A percentile compares a stretch with the other conserved stretches of the same genome.
Evolutionary conservation across 2,888 invertebrate species (phyloP).

Genomic region (Hedya salicella): DNA sequence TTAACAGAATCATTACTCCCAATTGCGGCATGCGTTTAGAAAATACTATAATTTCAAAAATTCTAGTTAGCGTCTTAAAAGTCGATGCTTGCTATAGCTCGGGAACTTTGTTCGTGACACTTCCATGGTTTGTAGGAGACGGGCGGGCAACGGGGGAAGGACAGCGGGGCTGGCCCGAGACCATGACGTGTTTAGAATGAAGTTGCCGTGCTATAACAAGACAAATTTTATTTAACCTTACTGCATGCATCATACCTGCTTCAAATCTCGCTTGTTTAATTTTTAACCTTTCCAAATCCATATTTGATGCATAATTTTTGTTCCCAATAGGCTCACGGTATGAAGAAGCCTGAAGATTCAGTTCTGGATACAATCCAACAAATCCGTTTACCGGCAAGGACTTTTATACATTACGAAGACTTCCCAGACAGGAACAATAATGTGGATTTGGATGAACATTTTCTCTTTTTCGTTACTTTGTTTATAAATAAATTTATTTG

Average conservation of each 20-base stretch:
- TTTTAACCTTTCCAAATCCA: constrained; percentile 70
- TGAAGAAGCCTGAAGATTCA: constrained; percentile 69
- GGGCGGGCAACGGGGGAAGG: too few relatives aligned
- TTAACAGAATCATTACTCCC: too few relatives aligned
- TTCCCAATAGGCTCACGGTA: constrained; percentile 81
- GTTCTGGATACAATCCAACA: constrained; percentile 59
- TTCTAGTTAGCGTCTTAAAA: neutral
- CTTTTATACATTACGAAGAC: constrained; percentile 75
- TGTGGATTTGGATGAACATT: constrained; percentile 73
- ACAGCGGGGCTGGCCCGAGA: too few relatives aligned
- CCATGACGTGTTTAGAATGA: too few relatives aligned
- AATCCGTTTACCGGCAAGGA: constrained; percentile 60
- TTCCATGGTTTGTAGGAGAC: too few relatives aligned
- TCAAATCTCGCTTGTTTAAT: constrained; percentile 46
- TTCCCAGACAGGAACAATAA: constrained; percentile 57
- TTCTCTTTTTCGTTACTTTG: constrained; percentile 58
- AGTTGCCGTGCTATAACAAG: too few relatives aligned
- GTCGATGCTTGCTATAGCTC: too few relatives aligned
- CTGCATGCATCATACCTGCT: constrained; percentile 23
- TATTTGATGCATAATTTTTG: constrained; percentile 73
- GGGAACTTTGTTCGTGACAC: too few relatives aligned
- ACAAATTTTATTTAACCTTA: neutral
- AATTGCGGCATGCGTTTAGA: too few relatives aligned
- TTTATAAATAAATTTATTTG: constrained; percentile 72
- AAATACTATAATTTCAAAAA: too few relatives aligned